Percentiles rank a stretch among this genome's conserved stretches.
phyloP scores from a whole-genome alignment of 2,888 invertebrate genomes.

The Malachius bipustulatus region DNA sequence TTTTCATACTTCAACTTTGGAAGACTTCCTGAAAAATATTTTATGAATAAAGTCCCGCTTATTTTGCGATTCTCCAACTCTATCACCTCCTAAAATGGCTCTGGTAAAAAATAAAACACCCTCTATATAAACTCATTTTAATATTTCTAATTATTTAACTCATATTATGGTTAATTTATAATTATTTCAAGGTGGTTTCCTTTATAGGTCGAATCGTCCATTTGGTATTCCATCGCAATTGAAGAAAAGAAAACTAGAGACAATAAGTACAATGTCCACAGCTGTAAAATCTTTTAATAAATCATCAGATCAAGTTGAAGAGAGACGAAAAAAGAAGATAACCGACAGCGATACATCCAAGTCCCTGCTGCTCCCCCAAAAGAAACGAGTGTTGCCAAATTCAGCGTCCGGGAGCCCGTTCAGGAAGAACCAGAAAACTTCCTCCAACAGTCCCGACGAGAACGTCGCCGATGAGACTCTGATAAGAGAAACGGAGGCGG shows the following conservation, averaged over 20 bases:
- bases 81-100: too few relatives aligned
- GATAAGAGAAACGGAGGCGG: constrained; percentile 79
- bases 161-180: too few relatives aligned
- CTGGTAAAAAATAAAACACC: too few relatives aligned
- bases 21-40: too few relatives aligned
- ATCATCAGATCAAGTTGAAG: constrained; percentile 27
- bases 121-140: too few relatives aligned
- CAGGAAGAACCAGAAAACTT: constrained; percentile 38
- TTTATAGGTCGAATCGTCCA: constrained; percentile 34
- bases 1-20: too few relatives aligned
- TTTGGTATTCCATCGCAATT: constrained; percentile 44
- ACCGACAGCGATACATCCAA: constrained; percentile 31
- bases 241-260: constrained; percentile 58
- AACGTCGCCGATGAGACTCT: constrained; percentile 63
- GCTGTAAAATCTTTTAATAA: constrained; percentile 27
- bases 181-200: constrained; percentile 4
- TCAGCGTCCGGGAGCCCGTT: constrained; percentile 29
- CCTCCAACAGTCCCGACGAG: constrained; percentile 28
- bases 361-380: constrained; percentile 44
- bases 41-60: too few relatives aligned
- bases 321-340: constrained; percentile 40
- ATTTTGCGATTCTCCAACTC: too few relatives aligned
- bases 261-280: constrained; percentile 27
- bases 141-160: too few relatives aligned
- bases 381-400: constrained; percentile 42